Percentiles rank a stretch among this genome's conserved stretches.
Conservation (phyloP, 2,888 invertebrate genomes). For the Apamea monoglypha region DNA sequence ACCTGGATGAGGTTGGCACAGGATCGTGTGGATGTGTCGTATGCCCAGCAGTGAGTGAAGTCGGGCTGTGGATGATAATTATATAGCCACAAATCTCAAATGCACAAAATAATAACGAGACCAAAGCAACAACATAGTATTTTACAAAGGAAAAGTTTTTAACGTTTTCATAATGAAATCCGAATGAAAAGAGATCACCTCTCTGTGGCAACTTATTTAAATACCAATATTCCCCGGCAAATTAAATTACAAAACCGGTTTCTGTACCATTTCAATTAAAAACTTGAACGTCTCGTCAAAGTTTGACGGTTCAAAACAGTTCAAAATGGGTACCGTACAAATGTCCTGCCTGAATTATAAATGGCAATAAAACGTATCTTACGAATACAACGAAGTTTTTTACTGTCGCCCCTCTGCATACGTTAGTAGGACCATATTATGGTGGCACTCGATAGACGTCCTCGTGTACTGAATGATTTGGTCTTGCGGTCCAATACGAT, state of each 20-base stretch:
- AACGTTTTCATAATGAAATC: not conserved
- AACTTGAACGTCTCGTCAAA: slow-evolving; percentile 52
- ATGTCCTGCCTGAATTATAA: slow-evolving; percentile 77
- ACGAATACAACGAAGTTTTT: slow-evolving; percentile 73
- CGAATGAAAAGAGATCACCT: not conserved
- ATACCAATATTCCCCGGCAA: slow-evolving; percentile 30
- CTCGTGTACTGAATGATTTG: not conserved
- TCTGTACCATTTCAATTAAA: slow-evolving; percentile 58
- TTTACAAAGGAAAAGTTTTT: not conserved
- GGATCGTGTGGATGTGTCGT: not conserved
- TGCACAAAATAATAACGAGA: not conserved
- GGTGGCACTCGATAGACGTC: slow-evolving; percentile 54
- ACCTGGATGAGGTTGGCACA: not conserved
- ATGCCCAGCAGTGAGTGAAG: too few species aligned
- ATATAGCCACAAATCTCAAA: not conserved
- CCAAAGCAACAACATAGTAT: not conserved
- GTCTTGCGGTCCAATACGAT: not conserved
- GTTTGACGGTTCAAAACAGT: slow-evolving; percentile 40
- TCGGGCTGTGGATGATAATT: too few species aligned
- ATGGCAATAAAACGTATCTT: slow-evolving; percentile 78
- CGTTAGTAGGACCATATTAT: slow-evolving; percentile 69
- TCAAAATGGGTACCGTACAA: slow-evolving; percentile 47
- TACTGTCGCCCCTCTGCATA: slow-evolving; percentile 72
- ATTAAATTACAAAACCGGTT: slow-evolving; percentile 44
- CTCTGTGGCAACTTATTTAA: not conserved